Base-by-base conservation (phyloP, 2,888 invertebrate genomes). In the Leptinotarsa juncta region DNA sequence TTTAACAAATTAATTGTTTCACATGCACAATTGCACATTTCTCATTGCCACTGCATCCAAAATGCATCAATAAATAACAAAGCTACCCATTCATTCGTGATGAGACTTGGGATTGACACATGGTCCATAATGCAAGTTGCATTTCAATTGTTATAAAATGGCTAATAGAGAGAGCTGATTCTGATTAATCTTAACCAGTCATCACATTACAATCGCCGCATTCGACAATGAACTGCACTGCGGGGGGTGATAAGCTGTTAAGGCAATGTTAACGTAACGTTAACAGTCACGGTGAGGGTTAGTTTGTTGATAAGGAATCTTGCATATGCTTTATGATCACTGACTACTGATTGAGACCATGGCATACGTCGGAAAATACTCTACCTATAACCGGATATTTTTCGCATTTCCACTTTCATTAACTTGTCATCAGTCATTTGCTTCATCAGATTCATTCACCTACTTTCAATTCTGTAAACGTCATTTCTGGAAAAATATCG, bases 1-100 rank as follows among this genome's bases (percentile, higher is more conserved):
- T 78, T 76, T 67, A 74, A 78, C 72, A 73, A 73, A 73, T 77
- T 77, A 72, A 78, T 78, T 74, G 71, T 76, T 70, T 72, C 73
- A 74, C 51, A 73, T 72, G 71, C 73, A 68, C 65, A 74, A 75
- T 71, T 72, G 71, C 69, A 74, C 71, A 51, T 51, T 68, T 67
- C 71, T 73, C 74, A 72, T 72, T 75, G 72, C 51, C 32, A 23
- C 57, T 23, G 57, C 57, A 23, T 32, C 26, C 55, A 26, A 68
- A 71, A 68, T 69, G 68, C 70, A 67, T 70, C 60, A 67, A 78
- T 76, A 70, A 76, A 76, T 72, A 73, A 73, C 73, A 76, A 74
- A 72, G 73, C 71, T 18, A 51, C 50, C 26, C 71, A 68, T 48
- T 73, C 72, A 70, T 70, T 72, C 60, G 69, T 57, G 65, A 74